A percentile compares a stretch with the other conserved stretches of the same genome.
These are phyloP conservation scores for Habrosyne pyritoides DNA, from an alignment of 2,888 invertebrate species.

Conservation along the genomic window DNA sequence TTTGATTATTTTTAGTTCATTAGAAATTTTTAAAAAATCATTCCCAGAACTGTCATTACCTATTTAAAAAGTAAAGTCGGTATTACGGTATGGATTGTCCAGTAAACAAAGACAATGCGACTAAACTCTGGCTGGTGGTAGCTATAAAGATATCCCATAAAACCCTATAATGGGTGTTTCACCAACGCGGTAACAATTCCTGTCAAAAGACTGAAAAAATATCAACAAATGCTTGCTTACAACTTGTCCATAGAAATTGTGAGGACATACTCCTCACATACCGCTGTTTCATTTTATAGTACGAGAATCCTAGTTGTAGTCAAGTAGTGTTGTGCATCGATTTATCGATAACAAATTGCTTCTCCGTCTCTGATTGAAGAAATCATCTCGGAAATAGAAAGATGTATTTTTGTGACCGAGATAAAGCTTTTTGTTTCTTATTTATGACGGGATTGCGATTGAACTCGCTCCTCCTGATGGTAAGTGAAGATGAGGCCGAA, in stretches of 20 bases:
- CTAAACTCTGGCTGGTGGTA: background rate
- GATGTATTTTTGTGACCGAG: no score
- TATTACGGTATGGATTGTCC: background rate
- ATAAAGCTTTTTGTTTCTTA: no score
- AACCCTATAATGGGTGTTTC: background rate
- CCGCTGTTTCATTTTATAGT: slow-evolving; percentile 36
- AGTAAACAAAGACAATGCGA: background rate
- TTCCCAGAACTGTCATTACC: no score
- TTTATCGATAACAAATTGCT: background rate
- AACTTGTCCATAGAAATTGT: slow-evolving; percentile 24
- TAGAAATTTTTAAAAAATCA: no score
- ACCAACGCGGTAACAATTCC: background rate
- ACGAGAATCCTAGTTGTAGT: slow-evolving; percentile 26
- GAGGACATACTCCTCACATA: slow-evolving; percentile 27
- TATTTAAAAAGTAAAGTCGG: background rate
- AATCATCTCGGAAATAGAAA: no score
- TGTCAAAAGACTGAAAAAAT: background rate
- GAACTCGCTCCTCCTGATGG: no score
- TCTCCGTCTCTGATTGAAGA: no score
- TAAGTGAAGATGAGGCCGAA: no score
- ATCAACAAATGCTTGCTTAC: slow-evolving; percentile 4
- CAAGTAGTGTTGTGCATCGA: slow-evolving; percentile 13
- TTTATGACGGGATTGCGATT: no score
- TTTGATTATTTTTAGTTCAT: no score
- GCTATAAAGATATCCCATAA: background rate